Evolutionary conservation across 64 coral and sea anemone genomes (phyloP), one percentile per base, ranked within the genome.

Genomic region (Pocillopora verrucosa): DNA sequence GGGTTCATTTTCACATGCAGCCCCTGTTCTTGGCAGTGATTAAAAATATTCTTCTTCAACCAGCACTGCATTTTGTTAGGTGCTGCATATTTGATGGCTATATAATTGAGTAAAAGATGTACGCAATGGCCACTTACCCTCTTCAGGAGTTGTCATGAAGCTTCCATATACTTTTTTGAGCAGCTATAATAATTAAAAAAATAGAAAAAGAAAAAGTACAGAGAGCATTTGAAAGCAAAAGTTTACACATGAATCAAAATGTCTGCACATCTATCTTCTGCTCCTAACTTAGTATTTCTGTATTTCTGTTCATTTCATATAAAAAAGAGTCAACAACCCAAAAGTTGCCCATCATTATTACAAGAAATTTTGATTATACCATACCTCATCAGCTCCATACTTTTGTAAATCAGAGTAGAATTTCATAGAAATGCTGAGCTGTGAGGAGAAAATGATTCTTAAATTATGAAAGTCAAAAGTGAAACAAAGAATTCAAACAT

Each of bases 361-460:
- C 4, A 20, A 19, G 5, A 70, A 70, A 1, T 9, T 70, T 11
- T 10, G 1, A 20, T 24, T 24, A 70, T 30, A 70, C 22, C 70
- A 59, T 87, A 95, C 97, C 91, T 99, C 93, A 91, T 99, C 97
- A 81, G 97, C 97, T 69, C 97, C 97, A 91, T 99, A 94, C 74
- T 99, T 91, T 36, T 95, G 91, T 36, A 99, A 87, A 76, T 95
- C 97, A 89, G 86, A 74, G 58, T 89, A 99, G 62, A 99, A 99
- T 62, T 95, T 99, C 97, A 99, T 95, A 56, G 94, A 69, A 73
- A 99, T 99, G 86, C 97, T 99, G 16, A 99, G 74, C 97, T 99
- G 61, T 59, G 57, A 37, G 24, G 26, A 30, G 2, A 83, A 82
- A 76, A 34, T 22, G 61, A 65, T 7, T 51, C 41, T 7, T 7